Evolutionary conservation across 2,888 invertebrate genomes (phyloP), one percentile per base, ranked within the genome.

Genomic region (Drosophila ochracea): DNA sequence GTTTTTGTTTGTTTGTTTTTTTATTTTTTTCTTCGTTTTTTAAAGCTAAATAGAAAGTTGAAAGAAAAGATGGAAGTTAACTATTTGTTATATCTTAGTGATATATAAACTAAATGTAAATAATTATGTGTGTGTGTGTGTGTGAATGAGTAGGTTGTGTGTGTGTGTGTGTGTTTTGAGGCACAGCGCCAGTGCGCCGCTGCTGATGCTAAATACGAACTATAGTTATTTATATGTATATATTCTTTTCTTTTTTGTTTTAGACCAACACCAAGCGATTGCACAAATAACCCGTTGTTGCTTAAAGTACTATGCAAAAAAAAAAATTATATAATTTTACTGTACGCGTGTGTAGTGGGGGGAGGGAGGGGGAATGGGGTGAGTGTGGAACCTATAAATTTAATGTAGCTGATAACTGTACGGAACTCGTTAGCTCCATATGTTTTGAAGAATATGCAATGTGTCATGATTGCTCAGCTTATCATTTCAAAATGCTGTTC

Each of bases 211-310:
- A n/a, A 6, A 37, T 52, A 35, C 31, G 41, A 54, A 41, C 57
- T 73, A 67, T 39, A 65, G 47, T 60, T 75, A 47, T 37, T 37
- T 37, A 60, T 59, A 50, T 54, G 3, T 53, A 50, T 55, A 47
- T 61, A 58, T 61, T 55, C 19, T 55, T 67, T 75, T 73, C 50
- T 71, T 76, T 75, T 73, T 66, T 80, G 71, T 77, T 72, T 83
- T 83, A 74, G 66, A 90, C 92, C 92, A 92, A 92, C 96, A 95
- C 95, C 95, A 95, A 96, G 95, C 95, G 96, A 96, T 96, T 96
- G 96, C 96, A 96, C 96, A 96, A 96, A 95, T 95, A 96, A 96
- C 96, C 96, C 96, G 96, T 96, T 92, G 87, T 87, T 90, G 89
- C 87, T 87, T 87, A 87, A 62, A 77, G 60, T 76, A 71, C 82